A percentile compares a stretch with the other conserved stretches of the same genome.
These are phyloP conservation scores for Barypeithes pellucidus DNA, from an alignment of 2,888 invertebrate genomes.

Conservation along the genomic window DNA sequence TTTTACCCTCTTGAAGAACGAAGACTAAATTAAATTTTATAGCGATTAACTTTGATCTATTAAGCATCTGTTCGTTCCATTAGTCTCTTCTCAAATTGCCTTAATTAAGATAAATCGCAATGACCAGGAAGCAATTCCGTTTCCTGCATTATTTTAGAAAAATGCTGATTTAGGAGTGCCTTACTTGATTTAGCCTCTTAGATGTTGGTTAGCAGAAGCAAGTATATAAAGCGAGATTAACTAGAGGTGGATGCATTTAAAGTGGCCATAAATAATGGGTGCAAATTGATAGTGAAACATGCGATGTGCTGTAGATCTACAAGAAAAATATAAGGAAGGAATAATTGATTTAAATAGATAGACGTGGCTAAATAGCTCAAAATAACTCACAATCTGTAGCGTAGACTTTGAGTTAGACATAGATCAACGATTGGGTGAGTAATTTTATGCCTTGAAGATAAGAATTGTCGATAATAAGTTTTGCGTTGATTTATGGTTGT, in stretches of 20 bases:
- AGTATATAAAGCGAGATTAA: background rate
- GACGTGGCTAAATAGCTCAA: too few relatives aligned
- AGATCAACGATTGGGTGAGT: too few relatives aligned
- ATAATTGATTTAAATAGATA: too few relatives aligned
- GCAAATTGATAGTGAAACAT: too few relatives aligned
- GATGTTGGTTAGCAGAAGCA: slow-evolving; percentile 12
- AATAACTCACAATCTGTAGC: too few relatives aligned
- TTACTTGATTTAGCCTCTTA: slow-evolving; percentile 25
- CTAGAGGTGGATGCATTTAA: background rate
- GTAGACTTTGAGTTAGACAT: too few relatives aligned
- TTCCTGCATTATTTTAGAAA: slow-evolving; percentile 39
- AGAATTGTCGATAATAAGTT: too few relatives aligned
- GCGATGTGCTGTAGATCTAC: too few relatives aligned
- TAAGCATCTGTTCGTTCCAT: slow-evolving; percentile 39
- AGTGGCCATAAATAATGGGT: background rate
- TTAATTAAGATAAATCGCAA: slow-evolving; percentile 44
- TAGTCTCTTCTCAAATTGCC: slow-evolving; percentile 38
- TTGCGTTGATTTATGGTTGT: too few relatives aligned
- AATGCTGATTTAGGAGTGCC: slow-evolving; percentile 34
- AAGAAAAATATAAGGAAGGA: too few relatives aligned
- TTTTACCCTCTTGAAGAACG: background rate
- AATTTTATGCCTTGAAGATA: too few relatives aligned
- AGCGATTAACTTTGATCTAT: slow-evolving; percentile 41
- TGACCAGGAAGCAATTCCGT: slow-evolving; percentile 42
- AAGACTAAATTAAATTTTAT: slow-evolving; percentile 39